Evolutionary conservation across 1,140 invertebrate species (phyloP), one percentile per base, ranked within the genome.

Genomic region (Rhagoletis zephyria): DNA sequence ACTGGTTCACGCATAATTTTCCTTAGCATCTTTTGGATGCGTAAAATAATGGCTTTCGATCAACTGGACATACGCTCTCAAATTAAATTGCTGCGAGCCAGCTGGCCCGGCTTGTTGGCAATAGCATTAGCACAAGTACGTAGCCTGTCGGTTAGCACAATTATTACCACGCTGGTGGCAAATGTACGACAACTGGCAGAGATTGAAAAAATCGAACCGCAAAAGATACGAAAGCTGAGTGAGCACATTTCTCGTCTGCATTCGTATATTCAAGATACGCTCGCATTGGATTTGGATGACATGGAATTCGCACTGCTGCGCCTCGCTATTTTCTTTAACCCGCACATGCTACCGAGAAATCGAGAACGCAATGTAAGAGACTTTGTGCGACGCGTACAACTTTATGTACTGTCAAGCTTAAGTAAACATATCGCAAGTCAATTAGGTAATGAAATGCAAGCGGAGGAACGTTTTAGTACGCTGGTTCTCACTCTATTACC

Each of bases 61-160:
- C 94, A 95, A 86, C 94, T 98, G 89, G 95, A 98, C 88, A 95
- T 95, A 87, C 97, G 98, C 87, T 95, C 96, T 81, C 97, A 99
- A 94, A 96, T 97, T 87, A 95, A 95, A 6, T 93, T 99, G 63
- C 94, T 99, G 60, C 96, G 96, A 90, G 96, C 96, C 88, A 97
- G 96, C 90, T 99, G 98, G 98, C 95, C 97, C 91, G 97, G 99
- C 91, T 92, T 99, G 87, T 98, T 99, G 93, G 96, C 97, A 3
- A 94, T 99, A 19, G 98, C 98, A 7, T 94, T 99, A 87, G 96
- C 97, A 2, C 98, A 99, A 93, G 98, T 97, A 93, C 95, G 96
- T 48, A 95, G 95, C 74, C 94, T 98, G 90, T 97, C 96, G 60
- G 94, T 98, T 74, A 94, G 96, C 56, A 97, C 96, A 87, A 98